A percentile compares a stretch with the other conserved stretches of the same genome.
Evolutionary conservation across 1,140 invertebrate genomes (phyloP).

Genomic region (Metaphire vulgaris): DNA sequence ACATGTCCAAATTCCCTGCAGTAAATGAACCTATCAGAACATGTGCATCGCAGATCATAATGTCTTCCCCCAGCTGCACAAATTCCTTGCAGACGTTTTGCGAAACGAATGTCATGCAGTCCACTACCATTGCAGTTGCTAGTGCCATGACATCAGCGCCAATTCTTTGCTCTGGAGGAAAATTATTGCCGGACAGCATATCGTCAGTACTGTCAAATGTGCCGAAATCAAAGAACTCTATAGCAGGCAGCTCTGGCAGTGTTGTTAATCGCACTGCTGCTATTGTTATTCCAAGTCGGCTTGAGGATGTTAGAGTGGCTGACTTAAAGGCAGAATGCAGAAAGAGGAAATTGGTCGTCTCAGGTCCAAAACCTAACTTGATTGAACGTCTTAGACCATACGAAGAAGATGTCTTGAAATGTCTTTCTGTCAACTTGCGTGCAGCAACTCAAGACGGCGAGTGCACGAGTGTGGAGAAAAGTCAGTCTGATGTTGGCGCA

Average conservation of each 20-base stretch:
- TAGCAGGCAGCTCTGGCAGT: background rate
- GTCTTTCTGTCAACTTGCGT: conserved; percentile 13
- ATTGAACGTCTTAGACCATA: conserved; percentile 85
- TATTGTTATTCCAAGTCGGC: conserved; percentile 51
- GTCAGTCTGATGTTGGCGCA: conserved; percentile 3
- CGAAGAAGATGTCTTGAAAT: conserved; percentile 37
- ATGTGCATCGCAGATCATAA: no score
- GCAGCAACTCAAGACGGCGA: background rate
- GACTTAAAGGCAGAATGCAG: conserved; percentile 89
- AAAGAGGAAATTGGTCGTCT: conserved; percentile 83
- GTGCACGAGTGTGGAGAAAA: background rate
- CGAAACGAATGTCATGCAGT: no score
- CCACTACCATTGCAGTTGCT: background rate
- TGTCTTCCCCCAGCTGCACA: no score
- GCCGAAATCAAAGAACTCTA: background rate
- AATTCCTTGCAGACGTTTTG: no score
- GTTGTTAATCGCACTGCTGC: background rate
- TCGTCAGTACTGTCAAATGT: background rate
- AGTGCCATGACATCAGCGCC: background rate
- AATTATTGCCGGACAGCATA: background rate
- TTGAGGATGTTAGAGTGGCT: conserved; percentile 94
- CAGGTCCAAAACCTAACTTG: conserved; percentile 88
- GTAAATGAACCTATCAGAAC: no score
- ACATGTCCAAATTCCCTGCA: no score
- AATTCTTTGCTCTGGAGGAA: background rate